Percentiles rank a stretch among this genome's conserved stretches.
phyloP scores from a whole-genome alignment of 92 coral and sea anemone genomes.

The Epizoanthus ramosus region DNA sequence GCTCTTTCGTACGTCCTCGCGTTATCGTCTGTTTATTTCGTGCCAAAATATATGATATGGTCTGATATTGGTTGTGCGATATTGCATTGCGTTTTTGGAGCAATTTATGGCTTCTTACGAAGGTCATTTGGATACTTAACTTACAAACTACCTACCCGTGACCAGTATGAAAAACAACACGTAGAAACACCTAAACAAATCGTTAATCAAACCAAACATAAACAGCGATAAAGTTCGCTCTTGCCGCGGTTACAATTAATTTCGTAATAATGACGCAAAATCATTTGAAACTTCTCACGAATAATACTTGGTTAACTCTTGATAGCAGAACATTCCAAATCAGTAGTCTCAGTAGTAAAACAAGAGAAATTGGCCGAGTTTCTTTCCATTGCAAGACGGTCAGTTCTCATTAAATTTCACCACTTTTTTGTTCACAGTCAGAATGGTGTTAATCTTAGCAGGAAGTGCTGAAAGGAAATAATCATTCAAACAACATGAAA shows the following conservation, averaged over 20 bases:
- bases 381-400: not conserved
- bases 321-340: too few species aligned
- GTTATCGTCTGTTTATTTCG: slow-evolving; percentile 39
- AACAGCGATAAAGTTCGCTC: slow-evolving; percentile 1
- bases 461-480: slow-evolving; percentile 15
- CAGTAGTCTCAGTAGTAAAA: too few species aligned
- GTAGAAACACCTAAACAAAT: slow-evolving; percentile 17
- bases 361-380: not conserved
- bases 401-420: not conserved
- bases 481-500: not conserved
- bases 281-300: not conserved
- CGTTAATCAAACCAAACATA: slow-evolving; percentile 41
- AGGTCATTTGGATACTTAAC: slow-evolving; percentile 41
- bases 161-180: slow-evolving; percentile 24
- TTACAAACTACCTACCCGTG: slow-evolving; percentile 21
- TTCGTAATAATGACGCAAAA: not conserved
- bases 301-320: not conserved
- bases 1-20: slow-evolving; percentile 1
- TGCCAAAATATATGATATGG: not conserved
- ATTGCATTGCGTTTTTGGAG: not conserved
- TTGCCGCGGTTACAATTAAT: not conserved
- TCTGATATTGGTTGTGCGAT: slow-evolving; percentile 3
- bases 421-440: not conserved
- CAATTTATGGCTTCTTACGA: slow-evolving; percentile 17
- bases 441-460: slow-evolving; percentile 18